Base-by-base conservation (phyloP, 2,113 vertebrate genomes). In the Castor canadensis region DNA sequence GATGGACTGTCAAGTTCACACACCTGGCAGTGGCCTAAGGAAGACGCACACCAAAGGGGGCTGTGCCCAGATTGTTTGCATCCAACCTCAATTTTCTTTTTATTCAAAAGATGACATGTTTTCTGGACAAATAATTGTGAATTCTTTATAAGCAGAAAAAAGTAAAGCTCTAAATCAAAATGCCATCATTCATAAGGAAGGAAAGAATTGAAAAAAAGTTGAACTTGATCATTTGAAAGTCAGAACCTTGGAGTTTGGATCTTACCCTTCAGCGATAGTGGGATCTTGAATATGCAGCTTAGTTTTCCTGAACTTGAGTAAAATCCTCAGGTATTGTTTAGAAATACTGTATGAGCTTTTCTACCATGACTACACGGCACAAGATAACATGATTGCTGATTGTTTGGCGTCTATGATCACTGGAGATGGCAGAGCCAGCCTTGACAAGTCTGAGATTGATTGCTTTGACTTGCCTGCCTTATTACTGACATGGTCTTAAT, bases 151-250 rank as follows among this genome's bases (percentile, higher is more conserved):
- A 89, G 38, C 40, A 64, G 79, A 79, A 71, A 72, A 91, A 85
- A 60, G 35, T 69, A 22, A 79, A 93, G 45, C 45, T 82, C n/a
- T 22, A 71, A 91, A 79, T 87, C 75, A 96, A 96, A 95, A 93
- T 80, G 35, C 30, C 49, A 38, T 58, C 52, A 30, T 86, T 73
- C 24, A 80, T 62, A 86, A 86, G 54, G 49, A 94, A 81, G 35
- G 43, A 47, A 83, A 71, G 38, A 85, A 73, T 66, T 83, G 43
- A 85, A 58, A 83, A 85, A 89, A 72, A 35, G 62, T 79, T 73
- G 40, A 93, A 85, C 40, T 89, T 75, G 80, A 85, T 76, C 47
- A 35, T 81, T 87, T 28, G 20, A 38, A 87, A 82, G 35, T 85
- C 60, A 90, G 89, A 60, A 80, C 8, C 8, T 64, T 94, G 64